These are phyloP conservation scores for Mimas tiliae DNA, from an alignment of 2,888 invertebrate genomes.

Conservation along the genomic window DNA sequence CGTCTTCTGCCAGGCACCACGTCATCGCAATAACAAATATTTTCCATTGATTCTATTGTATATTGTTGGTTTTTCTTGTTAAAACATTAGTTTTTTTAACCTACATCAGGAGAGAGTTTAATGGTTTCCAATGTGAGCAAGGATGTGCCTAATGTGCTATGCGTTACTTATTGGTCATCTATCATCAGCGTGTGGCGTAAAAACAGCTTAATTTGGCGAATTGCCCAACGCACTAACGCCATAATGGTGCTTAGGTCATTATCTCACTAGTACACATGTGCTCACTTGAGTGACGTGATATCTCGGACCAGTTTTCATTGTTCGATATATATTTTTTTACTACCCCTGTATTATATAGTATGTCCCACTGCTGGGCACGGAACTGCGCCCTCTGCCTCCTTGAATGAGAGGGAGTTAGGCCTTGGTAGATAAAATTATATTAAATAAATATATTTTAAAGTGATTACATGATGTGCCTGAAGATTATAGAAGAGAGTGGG, in stretches of 20 bases:
- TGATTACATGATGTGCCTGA: too few relatives aligned
- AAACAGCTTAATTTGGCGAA: conserved; percentile 10
- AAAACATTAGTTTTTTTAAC: conserved; percentile 71
- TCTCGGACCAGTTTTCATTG: neutral
- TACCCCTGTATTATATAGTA: too few relatives aligned
- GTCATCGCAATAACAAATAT: conserved; percentile 74
- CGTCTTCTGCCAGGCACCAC: conserved; percentile 45
- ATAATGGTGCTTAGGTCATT: conserved; percentile 8
- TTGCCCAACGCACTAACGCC: conserved; percentile 6
- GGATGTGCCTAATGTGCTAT: conserved; percentile 12
- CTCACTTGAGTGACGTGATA: neutral
- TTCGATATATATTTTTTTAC: neutral
- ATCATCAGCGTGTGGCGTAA: conserved; percentile 20
- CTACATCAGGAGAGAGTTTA: conserved; percentile 51
- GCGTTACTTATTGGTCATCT: conserved; percentile 7
- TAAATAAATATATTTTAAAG: neutral
- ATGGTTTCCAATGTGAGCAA: conserved; percentile 20
- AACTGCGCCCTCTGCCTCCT: too few relatives aligned
- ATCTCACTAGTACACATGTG: neutral
- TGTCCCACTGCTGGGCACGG: too few relatives aligned
- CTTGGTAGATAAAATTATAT: too few relatives aligned
- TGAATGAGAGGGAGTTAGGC: too few relatives aligned
- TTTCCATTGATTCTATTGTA: conserved; percentile 74
- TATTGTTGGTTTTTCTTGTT: conserved; percentile 76
- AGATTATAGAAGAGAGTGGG: too few relatives aligned